Evolutionary conservation across 2,888 invertebrate genomes (phyloP), one percentile per base, ranked within the genome.

Genomic region (Ctenicera cuprea): DNA sequence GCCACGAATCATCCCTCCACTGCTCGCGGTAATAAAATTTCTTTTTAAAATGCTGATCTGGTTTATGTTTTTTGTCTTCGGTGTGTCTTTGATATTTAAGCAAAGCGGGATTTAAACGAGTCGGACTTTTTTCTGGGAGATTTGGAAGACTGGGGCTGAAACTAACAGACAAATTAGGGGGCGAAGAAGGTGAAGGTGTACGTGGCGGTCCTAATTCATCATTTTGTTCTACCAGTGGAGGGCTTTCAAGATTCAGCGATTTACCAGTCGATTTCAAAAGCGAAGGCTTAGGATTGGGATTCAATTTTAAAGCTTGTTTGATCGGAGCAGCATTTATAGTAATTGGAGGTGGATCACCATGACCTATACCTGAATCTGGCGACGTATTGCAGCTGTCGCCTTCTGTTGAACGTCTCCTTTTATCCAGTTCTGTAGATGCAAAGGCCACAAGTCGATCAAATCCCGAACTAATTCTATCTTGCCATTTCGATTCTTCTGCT

Each of bases 391-490:
- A 94, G 82, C 94, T 91, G 78, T 87, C 86, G 80, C 94, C 94
- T 87, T 96, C 95, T 0, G 93, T 93, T 45, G 95, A 95, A 74
- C 95, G 90, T 72, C 95, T 91, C 83, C 96, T 92, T 87, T 95
- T 94, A 85, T 95, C 96, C 85, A 97, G 90, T 83, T 97, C 97
- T 14, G 95, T 96, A 45, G 97, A 96, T 61, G 97, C 97, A 85
- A 97, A 95, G 73, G 96, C 97, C 79, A 97, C 95, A 82, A 97
- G 90, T 79, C 96, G 94, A 88, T 97, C 97, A 89, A 98, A 97
- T 66, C 96, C 96, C 80, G 95, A 96, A 86, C 95, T 95, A 82
- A 97, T 95, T 80, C 96, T 94, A 87, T 96, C 95, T 87, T 97
- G 96, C 97, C 97, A 97, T 87, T 95, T 95, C 81, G 94, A 92